Evolutionary conservation across 2,888 invertebrate genomes (phyloP), one percentile per base, ranked within the genome.

Genomic region (Dolomedes plantarius): DNA sequence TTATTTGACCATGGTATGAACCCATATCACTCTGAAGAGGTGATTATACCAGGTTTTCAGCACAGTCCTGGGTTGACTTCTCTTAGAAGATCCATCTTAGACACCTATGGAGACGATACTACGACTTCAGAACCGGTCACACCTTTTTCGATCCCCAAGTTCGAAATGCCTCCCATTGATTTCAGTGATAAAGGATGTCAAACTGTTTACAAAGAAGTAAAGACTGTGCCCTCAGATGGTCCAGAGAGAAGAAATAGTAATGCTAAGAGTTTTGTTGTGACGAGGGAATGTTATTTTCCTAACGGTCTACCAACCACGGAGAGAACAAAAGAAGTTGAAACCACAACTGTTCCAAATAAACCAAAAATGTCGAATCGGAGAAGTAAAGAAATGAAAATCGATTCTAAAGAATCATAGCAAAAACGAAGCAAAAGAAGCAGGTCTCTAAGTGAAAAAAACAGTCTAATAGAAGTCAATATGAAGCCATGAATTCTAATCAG

Each of bases 261-360:
- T 7, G 83, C 79, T 1, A 88, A 87, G 31, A 86, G 86, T 62
- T 83, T 88, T 27, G 65, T 88, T 0, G 81, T 88, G 74, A 87
- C 88, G 16, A 83, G 87, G 67, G 88, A 88, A 62, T 88, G 88
- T n/a, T 76, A 69, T n/a, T 88, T 87, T 41, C 87, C 88, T 0
- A 81, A 78, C 23, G 88, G 87, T 36, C 77, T 82, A 7, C 81
- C 81, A 1, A 79, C 68, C 29, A 27, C 62, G 39, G 46, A 72
- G 50, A 28, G 27, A 41, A 27, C 71, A 19, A 5, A 3, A 11
- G 46, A 64, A 6, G 27, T 7, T 11, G 46, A 73, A 39, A 65
- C 16, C 68, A 46, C 27, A n/a, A 29, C 6, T 0, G 7, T 23
- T 19, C 62, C 62, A 1, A 50, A 19, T 19, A 16, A 50, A 6